phyloP scores from a whole-genome alignment of 2,888 invertebrate species.

The Cantharis lateralis region DNA sequence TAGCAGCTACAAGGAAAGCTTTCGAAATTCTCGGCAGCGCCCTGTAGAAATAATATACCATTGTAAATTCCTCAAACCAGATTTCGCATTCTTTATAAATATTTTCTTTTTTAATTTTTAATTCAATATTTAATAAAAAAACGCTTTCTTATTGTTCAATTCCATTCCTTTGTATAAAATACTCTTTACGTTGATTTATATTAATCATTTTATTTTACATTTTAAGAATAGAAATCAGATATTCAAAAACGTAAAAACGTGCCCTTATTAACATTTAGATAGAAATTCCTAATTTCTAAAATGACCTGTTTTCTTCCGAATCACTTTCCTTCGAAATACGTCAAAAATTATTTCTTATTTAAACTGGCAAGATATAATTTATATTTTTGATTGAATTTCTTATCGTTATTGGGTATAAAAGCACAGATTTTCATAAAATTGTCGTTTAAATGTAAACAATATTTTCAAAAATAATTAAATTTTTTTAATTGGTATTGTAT shows the following conservation, averaged over 20 bases:
- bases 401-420: not conserved
- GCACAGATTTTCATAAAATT: not conserved
- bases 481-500: not conserved
- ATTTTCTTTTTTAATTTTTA: not conserved
- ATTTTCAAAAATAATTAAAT: not conserved
- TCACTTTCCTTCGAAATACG: not conserved
- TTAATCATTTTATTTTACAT: not conserved
- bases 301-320: not conserved
- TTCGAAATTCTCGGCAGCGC: not conserved
- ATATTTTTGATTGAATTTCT: not conserved
- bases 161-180: not conserved
- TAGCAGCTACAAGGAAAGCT: not conserved
- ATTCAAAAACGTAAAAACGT: not conserved
- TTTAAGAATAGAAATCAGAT: conserved; percentile 1
- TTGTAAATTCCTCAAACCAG: not conserved
- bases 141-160: not conserved
- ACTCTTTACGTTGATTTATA: not conserved
- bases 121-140: not conserved
- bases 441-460: not conserved
- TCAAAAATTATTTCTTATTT: not conserved
- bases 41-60: not conserved
- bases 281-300: conserved; percentile 3
- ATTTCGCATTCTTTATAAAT: not conserved
- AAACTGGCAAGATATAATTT: not conserved
- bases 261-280: conserved; percentile 4